Conservation (phyloP, 2,888 invertebrate species). For the Drosophila siamana region DNA sequence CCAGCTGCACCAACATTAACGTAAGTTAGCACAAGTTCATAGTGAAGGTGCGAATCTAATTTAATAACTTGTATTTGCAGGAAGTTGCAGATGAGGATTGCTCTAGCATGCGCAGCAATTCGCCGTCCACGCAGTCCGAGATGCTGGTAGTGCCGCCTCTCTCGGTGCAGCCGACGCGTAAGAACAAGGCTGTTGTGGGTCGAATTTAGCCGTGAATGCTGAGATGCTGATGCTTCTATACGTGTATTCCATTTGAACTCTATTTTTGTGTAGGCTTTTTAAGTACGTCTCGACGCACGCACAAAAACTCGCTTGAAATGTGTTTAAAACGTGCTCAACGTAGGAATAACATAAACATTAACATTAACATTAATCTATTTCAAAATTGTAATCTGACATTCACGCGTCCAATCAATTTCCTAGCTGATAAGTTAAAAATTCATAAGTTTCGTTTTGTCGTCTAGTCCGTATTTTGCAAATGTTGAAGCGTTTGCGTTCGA, state of each 20-base stretch:
- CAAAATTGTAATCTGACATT: constrained; percentile 47
- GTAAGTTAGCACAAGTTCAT: constrained; percentile 85
- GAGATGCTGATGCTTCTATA: constrained; percentile 10
- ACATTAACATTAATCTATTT: constrained; percentile 21
- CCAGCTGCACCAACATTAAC: constrained; percentile 94
- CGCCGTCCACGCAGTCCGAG: constrained; percentile 86
- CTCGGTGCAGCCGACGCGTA: constrained; percentile 94
- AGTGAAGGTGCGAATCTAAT: not conserved
- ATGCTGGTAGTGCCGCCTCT: constrained; percentile 90
- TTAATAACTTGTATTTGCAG: constrained; percentile 66
- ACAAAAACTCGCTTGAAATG: constrained; percentile 26
- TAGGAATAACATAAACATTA: constrained; percentile 22
- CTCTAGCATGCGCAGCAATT: constrained; percentile 81
- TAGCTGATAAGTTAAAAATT: constrained; percentile 52
- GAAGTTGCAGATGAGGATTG: constrained; percentile 90
- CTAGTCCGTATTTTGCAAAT: constrained; percentile 45
- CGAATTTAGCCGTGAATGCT: constrained; percentile 69
- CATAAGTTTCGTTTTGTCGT: constrained; percentile 46
- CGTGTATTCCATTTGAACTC: constrained; percentile 69
- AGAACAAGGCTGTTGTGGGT: constrained; percentile 90
- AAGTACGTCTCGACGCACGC: constrained; percentile 29
- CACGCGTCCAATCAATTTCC: constrained; percentile 49
- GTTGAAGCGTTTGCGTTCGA: constrained; percentile 68
- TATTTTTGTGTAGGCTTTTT: constrained; percentile 29
- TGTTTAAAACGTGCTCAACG: constrained; percentile 32